Conservation (phyloP, 37 sponge, comb jelly and placozoan species). For the Geodia barretti region DNA sequence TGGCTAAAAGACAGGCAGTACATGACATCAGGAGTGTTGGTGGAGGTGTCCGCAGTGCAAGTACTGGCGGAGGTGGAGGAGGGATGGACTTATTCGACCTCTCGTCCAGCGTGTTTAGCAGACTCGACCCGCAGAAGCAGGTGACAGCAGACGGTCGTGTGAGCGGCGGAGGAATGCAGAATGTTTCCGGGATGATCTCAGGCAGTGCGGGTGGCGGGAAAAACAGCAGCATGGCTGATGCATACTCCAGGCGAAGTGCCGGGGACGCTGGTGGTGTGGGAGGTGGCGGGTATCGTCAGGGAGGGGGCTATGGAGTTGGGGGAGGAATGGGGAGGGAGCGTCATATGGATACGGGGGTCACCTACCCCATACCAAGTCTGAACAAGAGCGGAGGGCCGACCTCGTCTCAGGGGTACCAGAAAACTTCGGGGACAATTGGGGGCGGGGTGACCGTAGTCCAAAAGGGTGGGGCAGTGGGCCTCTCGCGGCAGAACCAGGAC, state of each 20-base stretch:
- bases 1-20: slow-evolving; percentile 5
- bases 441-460: background rate
- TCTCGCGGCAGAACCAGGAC: background rate
- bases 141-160: background rate
- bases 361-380: background rate
- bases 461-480: background rate
- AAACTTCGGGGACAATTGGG: background rate
- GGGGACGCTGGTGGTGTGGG: background rate
- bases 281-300: background rate
- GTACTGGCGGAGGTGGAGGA: background rate
- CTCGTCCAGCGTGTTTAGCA: slow-evolving; percentile 16
- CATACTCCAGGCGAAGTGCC: background rate
- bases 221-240: background rate
- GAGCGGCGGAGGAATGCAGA: background rate
- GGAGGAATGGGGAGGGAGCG: background rate
- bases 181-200: background rate
- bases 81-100: background rate
- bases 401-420: background rate
- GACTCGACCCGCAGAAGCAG: slow-evolving; percentile 12
- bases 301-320: background rate
- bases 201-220: background rate
- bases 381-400: background rate
- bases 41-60: background rate
- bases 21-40: background rate
- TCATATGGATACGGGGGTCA: background rate